phyloP scores from a whole-genome alignment of 2,888 invertebrate genomes.

The Apamea epomidion region DNA sequence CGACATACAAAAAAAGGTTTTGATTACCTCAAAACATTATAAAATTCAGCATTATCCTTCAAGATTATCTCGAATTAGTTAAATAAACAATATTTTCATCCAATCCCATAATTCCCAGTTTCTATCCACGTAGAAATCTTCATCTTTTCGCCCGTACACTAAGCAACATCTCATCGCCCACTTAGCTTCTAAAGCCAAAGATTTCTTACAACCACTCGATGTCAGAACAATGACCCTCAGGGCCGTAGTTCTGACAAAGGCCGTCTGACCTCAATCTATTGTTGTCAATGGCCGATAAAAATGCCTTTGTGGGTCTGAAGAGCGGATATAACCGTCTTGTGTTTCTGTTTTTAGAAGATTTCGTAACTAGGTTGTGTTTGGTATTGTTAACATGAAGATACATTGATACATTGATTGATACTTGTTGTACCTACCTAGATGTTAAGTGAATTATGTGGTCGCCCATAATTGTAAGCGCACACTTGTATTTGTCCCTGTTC shows the following conservation, averaged over 20 bases:
- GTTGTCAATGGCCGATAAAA: conserved; percentile 65
- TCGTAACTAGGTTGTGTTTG: conserved; percentile 27
- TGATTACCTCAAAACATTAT: background rate
- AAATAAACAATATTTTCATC: background rate
- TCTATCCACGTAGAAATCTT: background rate
- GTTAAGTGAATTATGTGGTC: no score
- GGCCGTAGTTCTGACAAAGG: conserved; percentile 51
- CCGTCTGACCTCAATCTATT: conserved; percentile 64
- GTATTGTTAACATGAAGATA: background rate
- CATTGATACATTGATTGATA: no score
- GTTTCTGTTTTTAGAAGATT: conserved; percentile 38
- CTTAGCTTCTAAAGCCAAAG: conserved; percentile 50
- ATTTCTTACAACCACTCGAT: conserved; percentile 48
- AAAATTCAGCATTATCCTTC: background rate
- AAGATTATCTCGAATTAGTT: background rate
- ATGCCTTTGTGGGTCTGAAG: conserved; percentile 55
- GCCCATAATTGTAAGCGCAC: no score
- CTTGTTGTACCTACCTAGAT: no score
- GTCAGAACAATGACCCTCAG: conserved; percentile 62
- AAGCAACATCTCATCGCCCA: conserved; percentile 34
- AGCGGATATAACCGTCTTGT: conserved; percentile 45
- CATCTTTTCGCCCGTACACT: background rate
- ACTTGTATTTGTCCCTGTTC: no score
- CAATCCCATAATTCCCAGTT: background rate
- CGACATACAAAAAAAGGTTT: background rate